Percentiles rank a stretch among this genome's conserved stretches.
These are phyloP conservation scores for Drosophila greeni DNA, from an alignment of 2,888 invertebrate species.

Conservation along the genomic window DNA sequence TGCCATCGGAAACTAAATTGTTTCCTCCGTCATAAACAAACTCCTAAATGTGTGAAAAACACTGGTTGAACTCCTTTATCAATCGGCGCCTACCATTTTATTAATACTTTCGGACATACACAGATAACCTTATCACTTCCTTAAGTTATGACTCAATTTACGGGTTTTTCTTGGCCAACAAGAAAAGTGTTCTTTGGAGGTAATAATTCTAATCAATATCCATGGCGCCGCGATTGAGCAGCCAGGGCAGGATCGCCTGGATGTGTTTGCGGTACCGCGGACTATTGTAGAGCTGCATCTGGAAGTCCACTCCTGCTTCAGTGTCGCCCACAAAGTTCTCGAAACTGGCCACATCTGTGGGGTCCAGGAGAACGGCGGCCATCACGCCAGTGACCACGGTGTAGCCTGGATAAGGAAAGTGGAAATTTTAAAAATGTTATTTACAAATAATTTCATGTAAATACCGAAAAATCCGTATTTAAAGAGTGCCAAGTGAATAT, in stretches of 20 bases:
- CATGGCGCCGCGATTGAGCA: constrained; percentile 48
- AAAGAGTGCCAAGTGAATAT: constrained; percentile 64
- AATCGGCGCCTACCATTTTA: not conserved
- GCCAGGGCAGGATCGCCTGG: constrained; percentile 69
- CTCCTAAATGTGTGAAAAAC: not conserved
- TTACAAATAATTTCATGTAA: not conserved
- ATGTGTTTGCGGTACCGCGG: constrained; percentile 68
- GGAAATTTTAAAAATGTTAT: fast-evolving
- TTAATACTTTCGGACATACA: not conserved
- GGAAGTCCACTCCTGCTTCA: constrained; percentile 54
- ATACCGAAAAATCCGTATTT: constrained; percentile 71
- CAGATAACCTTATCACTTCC: constrained; percentile 1
- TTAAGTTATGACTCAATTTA: not conserved
- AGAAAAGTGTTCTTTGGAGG: not conserved
- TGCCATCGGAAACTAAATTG: not conserved
- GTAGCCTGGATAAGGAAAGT: constrained; percentile 42
- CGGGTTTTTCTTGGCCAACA: not conserved
- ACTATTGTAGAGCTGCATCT: constrained; percentile 61
- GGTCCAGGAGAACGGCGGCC: constrained; percentile 66
- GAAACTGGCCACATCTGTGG: constrained; percentile 60
- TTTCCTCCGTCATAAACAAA: not conserved
- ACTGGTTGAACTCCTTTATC: not conserved
- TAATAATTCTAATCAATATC: constrained; percentile 5
- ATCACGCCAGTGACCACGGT: constrained; percentile 61
- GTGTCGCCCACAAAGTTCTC: constrained; percentile 56